Evolutionary conservation across 2,113 vertebrate genomes (phyloP), one percentile per base, ranked within the genome.

Genomic region (Coracopsis vasa): DNA sequence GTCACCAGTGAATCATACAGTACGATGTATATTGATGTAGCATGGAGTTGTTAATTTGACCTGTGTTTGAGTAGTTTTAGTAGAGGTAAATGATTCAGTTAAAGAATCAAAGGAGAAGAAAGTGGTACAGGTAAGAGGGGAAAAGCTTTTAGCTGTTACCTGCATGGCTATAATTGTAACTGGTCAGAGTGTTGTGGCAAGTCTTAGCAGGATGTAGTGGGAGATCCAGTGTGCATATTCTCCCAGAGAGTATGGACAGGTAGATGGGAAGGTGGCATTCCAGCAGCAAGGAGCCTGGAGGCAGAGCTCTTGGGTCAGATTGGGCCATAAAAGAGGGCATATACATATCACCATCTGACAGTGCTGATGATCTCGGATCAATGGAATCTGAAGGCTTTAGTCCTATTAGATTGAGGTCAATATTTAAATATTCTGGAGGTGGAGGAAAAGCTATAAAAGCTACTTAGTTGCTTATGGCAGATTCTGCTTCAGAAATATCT

Each of bases 401-500:
- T 83, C 35, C 65, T 80, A 25, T 3, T 70, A 20, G 51, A 47
- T 23, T 77, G 45, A 78, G 51, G 39, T 78, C 39, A 70, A 31
- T 83, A 37, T 53, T 85, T 85, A 31, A 37, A 72, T 16, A 66
- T 81, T 93, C 20, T 47, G 53, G 62, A 83, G 53, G 19, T 72
- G 24, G 54, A 70, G 77, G 54, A 51, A 67, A 92, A 67, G 29
- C 41, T 83, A 17, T 54, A 60, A 90, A 69, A 75, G 42, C 71
- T 73, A 45, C 41, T 87, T 60, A 72, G 51, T 79, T 6, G 10
- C 25, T 82, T 71, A 27, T 35, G 64, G 48, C 47, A 83, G 60
- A 51, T 80, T 78, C 42, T 74, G 39, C 33, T 88, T 88, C 61
- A 78, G 95, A 96, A 92, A 60, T 92, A 86, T 44, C 54, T 94